A percentile compares a stretch with the other conserved stretches of the same genome.
Conservation (phyloP, 2,797 vertebrate genomes). For the Acanthopagrus latus region DNA sequence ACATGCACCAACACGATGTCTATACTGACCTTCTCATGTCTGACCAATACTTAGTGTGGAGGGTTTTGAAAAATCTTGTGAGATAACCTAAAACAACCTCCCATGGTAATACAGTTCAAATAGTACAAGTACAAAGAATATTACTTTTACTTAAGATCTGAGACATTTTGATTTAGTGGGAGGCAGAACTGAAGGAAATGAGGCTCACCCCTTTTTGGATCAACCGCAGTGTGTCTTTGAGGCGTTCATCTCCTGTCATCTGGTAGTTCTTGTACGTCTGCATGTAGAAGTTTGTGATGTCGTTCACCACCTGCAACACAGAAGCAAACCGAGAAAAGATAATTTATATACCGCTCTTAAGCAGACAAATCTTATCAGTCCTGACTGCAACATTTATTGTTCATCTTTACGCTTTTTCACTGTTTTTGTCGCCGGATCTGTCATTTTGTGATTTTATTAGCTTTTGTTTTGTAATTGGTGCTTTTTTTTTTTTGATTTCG, state of each 20-base stretch:
- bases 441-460: neutral
- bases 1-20: neutral
- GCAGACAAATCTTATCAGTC: neutral
- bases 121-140: too few relatives aligned
- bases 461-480: neutral
- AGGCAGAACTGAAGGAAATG: neutral
- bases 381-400: neutral
- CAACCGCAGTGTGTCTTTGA: constrained; percentile 87
- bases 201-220: constrained; percentile 90
- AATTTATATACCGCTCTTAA: neutral
- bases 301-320: constrained; percentile 86
- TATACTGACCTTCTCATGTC: neutral
- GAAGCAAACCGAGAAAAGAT: neutral
- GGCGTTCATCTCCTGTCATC: constrained; percentile 64
- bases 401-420: neutral
- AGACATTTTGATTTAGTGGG: neutral
- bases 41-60: constrained; percentile 2
- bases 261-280: constrained; percentile 86
- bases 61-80: neutral
- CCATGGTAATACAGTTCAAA: neutral
- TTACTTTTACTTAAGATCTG: neutral
- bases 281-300: constrained; percentile 89
- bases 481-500: neutral
- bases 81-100: neutral
- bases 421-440: neutral